Evolutionary conservation across 2,113 vertebrate species (phyloP), one percentile per base, ranked within the genome.

Genomic region (Gymnobelideus leadbeateri): DNA sequence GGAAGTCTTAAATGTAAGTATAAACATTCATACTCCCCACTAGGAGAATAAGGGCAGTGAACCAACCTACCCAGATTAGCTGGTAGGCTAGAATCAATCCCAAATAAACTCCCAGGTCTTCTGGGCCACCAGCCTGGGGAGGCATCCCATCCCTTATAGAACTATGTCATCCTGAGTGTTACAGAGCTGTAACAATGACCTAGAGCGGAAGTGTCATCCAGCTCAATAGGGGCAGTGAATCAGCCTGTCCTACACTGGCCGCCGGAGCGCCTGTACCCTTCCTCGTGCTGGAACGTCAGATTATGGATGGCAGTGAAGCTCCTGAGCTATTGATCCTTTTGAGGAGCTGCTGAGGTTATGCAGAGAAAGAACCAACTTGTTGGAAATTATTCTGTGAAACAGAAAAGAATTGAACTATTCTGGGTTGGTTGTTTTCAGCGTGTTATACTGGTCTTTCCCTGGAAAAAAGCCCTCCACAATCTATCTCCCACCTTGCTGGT

Each of bases 1-100:
- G 98, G 99, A 99, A 24, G 99, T 99, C 51, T 99, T 99, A 1
- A 99, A 99, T 6, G 99, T 99, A 98, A 99, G 99, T 91, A 9
- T 0, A 11, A 0, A 0, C 50, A 19, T 47, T 0, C 23, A 21
- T 8, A 16, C 24, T 5, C 26, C 23, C 93, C 21, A 9, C 52
- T 0, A 2, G 28, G 43, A 43, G 43, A 84, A 23, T 21, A 8
- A 43, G n/a, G 68, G 6, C 19, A 43, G 7, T 23, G 16, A 84
- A 43, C 7, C 16, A 84, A 23, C n/a, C 68, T n/a, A 43, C n/a
- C n/a, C 68, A 43, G n/a, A 23, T n/a, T 21, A 77, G 68, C 14
- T 77, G 12, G 37, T 16, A n/a, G 37, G 37, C 37, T 77, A n/a
- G 68, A 77, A 19, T 77, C 14, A 31, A 14, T 68, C 12, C 28